Evolutionary conservation across 2,113 vertebrate species (phyloP), one percentile per base, ranked within the genome.

Genomic region (Irena cyanogastra): DNA sequence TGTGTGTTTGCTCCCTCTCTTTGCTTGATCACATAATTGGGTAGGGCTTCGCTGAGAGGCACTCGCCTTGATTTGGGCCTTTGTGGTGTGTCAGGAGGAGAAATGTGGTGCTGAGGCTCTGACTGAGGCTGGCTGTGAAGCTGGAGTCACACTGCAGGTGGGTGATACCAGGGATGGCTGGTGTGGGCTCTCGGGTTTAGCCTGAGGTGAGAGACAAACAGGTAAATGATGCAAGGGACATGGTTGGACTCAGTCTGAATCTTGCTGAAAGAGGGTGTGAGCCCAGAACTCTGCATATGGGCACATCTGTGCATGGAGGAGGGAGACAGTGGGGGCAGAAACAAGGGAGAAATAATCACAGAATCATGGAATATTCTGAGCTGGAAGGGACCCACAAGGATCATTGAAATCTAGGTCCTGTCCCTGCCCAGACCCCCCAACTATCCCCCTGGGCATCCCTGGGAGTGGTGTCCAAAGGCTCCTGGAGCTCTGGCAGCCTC

Each of bases 1-100:
- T 71, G 60, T 16, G 24, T 53, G 1, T 84, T 95, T 77, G 86
- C 80, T 96, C 64, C 76, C 71, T 79, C 90, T 69, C 77, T 79
- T 91, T 68, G 53, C 94, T 82, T 86, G 94, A 96, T 95, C 90
- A 31, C 53, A 93, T 95, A 92, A 95, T 85, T 87, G 94, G 91
- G 93, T 5, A 65, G 76, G 80, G 85, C 80, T 81, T 42, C 68
- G 31, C 44, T 0, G 2, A 30, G 64, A 3, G 8, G 49, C 21
- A 4, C 65, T 57, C 4, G 3, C 83, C 56, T 56, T 66, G 44
- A 6, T 74, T 57, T 66, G 75, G 90, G 66, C 70, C 47, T 70
- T 57, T 26, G 39, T 27, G 16, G 53, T 0, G 9, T 84, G 85
- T 53, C 82, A 50, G 79, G 75, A 94, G 76, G 64, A 53, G 78